These are phyloP conservation scores for Esperia sulphurella DNA, from an alignment of 2,888 invertebrate species.

Conservation along the genomic window DNA sequence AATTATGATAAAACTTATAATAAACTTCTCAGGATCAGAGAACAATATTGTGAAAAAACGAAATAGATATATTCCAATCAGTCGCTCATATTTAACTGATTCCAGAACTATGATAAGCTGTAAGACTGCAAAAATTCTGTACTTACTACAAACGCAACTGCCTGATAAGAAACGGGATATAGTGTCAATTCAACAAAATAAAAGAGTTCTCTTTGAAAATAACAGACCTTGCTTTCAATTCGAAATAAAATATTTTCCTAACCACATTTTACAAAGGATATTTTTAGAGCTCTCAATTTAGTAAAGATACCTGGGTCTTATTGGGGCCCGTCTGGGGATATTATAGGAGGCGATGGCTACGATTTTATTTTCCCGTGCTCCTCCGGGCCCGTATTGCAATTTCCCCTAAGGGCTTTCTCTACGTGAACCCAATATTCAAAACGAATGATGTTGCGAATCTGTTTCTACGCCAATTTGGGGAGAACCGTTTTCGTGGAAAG, in stretches of 20 bases:
- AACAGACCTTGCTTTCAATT: not conserved
- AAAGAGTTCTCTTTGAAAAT: not conserved
- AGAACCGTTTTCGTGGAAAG: constrained; percentile 39
- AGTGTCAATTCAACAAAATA: not conserved
- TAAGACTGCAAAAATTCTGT: too few relatives aligned
- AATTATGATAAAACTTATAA: too few relatives aligned
- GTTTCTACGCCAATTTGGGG: constrained; percentile 54
- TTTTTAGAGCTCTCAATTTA: constrained; percentile 63
- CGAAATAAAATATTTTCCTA: constrained; percentile 1
- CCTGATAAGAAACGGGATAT: too few relatives aligned
- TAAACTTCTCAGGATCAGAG: too few relatives aligned
- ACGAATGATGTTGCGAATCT: constrained; percentile 69
- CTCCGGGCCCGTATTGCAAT: constrained; percentile 50
- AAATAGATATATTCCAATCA: too few relatives aligned
- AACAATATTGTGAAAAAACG: too few relatives aligned
- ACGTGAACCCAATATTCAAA: constrained; percentile 72
- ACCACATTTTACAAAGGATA: constrained; percentile 9
- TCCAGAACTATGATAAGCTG: too few relatives aligned
- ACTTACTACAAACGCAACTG: too few relatives aligned
- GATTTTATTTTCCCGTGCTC: constrained; percentile 65
- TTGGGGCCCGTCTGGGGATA: constrained; percentile 60
- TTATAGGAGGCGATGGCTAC: constrained; percentile 52
- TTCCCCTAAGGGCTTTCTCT: constrained; percentile 62
- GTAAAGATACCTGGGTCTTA: constrained; percentile 52
- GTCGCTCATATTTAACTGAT: too few relatives aligned